phyloP scores from a whole-genome alignment of 2,113 vertebrate genomes.

The Neogobius melanostomus region DNA sequence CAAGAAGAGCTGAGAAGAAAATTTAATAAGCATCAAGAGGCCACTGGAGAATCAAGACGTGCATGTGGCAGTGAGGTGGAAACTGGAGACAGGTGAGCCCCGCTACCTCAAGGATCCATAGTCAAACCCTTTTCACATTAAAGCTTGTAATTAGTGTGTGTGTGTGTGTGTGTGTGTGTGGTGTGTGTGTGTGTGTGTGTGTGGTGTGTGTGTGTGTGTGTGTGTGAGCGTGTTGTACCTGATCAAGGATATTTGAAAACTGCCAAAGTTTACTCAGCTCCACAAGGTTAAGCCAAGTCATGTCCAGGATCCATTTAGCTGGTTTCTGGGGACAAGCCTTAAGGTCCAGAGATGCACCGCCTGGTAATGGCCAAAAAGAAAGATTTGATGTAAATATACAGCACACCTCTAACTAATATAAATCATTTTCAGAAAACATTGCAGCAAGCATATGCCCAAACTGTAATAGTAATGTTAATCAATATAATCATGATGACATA shows the following conservation, averaged over 20 bases:
- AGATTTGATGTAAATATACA: not conserved
- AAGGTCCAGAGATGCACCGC: constrained; percentile 93
- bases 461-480: constrained; percentile 6
- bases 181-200: too few relatives aligned
- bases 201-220: not conserved
- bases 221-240: constrained; percentile 71
- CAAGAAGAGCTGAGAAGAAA: constrained; percentile 47
- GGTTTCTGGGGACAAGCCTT: constrained; percentile 92
- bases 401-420: not conserved
- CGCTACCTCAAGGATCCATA: constrained; percentile 14
- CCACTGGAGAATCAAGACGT: constrained; percentile 12
- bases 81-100: constrained; percentile 14
- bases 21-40: constrained; percentile 54
- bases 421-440: not conserved
- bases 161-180: constrained; percentile 6
- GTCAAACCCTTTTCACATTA: constrained; percentile 15
- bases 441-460: constrained; percentile 52
- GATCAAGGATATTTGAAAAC: constrained; percentile 89
- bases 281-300: constrained; percentile 97
- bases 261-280: constrained; percentile 90
- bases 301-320: constrained; percentile 94
- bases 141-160: not conserved
- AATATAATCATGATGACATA: not conserved
- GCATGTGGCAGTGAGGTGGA: not conserved
- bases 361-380: constrained; percentile 59